phyloP scores from a whole-genome alignment of 2,888 invertebrate genomes.

The Brachypterus glaber region DNA sequence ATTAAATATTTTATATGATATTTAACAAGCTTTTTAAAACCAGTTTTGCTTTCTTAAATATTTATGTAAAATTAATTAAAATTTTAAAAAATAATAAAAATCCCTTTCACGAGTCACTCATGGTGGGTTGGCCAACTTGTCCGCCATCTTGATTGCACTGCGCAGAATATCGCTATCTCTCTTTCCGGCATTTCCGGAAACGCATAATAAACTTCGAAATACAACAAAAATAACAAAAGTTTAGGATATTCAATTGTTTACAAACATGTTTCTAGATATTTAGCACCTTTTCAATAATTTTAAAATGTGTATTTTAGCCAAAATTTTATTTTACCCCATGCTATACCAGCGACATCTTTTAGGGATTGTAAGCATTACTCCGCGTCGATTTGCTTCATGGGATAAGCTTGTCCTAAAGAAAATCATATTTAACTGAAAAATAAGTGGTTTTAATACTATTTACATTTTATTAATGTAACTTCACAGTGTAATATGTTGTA shows the following conservation, averaged over 20 bases:
- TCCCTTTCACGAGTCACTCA: constrained; percentile 17
- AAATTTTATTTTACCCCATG: too few relatives aligned
- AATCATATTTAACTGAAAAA: constrained; percentile 14
- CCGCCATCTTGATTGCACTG: constrained; percentile 15
- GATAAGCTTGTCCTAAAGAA: constrained; percentile 14
- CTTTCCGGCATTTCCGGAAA: constrained; percentile 29
- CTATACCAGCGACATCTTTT: constrained; percentile 26
- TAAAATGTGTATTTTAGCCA: too few relatives aligned
- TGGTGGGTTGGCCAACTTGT: constrained; percentile 8
- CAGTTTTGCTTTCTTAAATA: too few relatives aligned
- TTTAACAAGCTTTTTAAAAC: too few relatives aligned
- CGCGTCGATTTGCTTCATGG: constrained; percentile 22
- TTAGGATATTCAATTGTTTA: too few relatives aligned
- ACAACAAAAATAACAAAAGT: too few relatives aligned
- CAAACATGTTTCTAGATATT: too few relatives aligned
- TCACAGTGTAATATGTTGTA: neutral
- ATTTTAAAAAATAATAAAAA: neutral
- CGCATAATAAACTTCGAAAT: constrained; percentile 19
- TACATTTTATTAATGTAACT: constrained; percentile 6
- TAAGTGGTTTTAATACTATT: constrained; percentile 15
- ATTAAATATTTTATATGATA: too few relatives aligned
- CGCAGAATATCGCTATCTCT: constrained; percentile 17
- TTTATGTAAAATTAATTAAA: too few relatives aligned
- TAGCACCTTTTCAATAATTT: too few relatives aligned
- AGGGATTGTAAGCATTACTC: constrained; percentile 19